Evolutionary conservation across 2,888 invertebrate species (phyloP).

Genomic region (Peribatodes rhomboidaria): DNA sequence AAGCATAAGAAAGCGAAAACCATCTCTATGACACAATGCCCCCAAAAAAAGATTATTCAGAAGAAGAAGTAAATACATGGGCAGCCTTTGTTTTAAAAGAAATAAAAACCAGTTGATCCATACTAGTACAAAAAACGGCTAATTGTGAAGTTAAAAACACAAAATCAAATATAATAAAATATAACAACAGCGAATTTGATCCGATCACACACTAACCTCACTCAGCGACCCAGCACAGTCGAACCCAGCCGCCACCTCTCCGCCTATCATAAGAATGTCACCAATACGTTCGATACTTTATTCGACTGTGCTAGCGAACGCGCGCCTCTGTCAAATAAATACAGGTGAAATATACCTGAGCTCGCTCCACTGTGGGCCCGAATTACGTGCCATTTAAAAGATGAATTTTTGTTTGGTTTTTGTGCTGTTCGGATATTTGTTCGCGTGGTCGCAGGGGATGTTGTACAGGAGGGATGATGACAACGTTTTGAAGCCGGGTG

Average conservation of each 20-base stretch:
- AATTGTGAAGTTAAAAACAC: too few relatives aligned
- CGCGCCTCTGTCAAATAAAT: constrained; percentile 82
- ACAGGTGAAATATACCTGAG: constrained; percentile 78
- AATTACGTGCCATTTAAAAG: constrained; percentile 75
- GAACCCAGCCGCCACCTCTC: constrained; percentile 24
- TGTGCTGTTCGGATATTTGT: constrained; percentile 75
- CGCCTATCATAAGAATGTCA: constrained; percentile 68
- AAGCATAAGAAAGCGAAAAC: too few relatives aligned
- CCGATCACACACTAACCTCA: background rate
- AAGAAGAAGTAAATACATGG: too few relatives aligned
- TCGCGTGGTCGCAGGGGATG: constrained; percentile 75
- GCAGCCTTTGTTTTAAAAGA: too few relatives aligned
- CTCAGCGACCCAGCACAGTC: background rate
- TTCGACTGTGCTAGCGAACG: constrained; percentile 75
- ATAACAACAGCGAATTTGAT: background rate
- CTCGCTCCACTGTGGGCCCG: constrained; percentile 72
- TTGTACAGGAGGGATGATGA: constrained; percentile 77
- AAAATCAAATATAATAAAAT: background rate
- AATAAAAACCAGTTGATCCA: too few relatives aligned
- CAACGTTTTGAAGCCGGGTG: constrained; percentile 80
- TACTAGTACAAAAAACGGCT: too few relatives aligned
- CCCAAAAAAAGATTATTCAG: too few relatives aligned
- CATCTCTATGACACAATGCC: too few relatives aligned
- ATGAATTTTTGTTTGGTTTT: constrained; percentile 83
- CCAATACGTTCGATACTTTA: constrained; percentile 82